These are phyloP conservation scores for Geopemphigus sp. DNA, from an alignment of 1,140 invertebrate species.

Conservation along the genomic window DNA sequence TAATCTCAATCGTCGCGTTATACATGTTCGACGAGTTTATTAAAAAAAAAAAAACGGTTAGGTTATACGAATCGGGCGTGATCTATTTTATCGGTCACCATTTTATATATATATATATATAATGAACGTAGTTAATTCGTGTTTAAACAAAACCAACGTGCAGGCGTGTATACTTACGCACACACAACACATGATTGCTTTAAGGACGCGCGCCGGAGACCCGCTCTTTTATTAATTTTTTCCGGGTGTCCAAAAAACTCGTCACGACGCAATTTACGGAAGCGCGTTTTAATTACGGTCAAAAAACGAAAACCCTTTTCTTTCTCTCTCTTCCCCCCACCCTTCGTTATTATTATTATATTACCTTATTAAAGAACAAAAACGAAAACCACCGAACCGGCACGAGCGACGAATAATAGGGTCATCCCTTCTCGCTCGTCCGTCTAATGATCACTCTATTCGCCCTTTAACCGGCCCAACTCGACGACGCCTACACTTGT, in stretches of 20 bases:
- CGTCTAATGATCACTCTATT: background rate
- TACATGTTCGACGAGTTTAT: too few species aligned
- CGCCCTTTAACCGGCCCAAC: background rate
- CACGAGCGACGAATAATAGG: slow-evolving; percentile 6
- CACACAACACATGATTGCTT: background rate
- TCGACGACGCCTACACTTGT: background rate
- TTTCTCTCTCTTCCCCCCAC: too few species aligned
- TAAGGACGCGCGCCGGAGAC: background rate
- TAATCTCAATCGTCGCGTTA: too few species aligned
- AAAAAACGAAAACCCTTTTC: slow-evolving; percentile 1
- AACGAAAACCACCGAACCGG: background rate
- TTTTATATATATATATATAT: too few species aligned
- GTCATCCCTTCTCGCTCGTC: too few species aligned
- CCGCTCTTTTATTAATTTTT: background rate
- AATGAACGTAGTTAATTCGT: background rate
- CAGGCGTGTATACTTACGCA: background rate
- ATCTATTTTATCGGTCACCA: too few species aligned
- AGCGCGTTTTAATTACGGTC: slow-evolving; percentile 29
- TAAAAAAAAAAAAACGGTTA: too few species aligned
- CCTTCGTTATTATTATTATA: slow-evolving; percentile 19
- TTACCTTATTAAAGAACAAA: slow-evolving; percentile 20
- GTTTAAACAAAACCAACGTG: background rate
- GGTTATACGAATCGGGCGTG: too few species aligned
- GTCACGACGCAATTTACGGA: slow-evolving; percentile 30
- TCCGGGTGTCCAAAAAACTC: background rate